phyloP scores from a whole-genome alignment of 2,888 invertebrate genomes.

The Lamproptera curius region DNA sequence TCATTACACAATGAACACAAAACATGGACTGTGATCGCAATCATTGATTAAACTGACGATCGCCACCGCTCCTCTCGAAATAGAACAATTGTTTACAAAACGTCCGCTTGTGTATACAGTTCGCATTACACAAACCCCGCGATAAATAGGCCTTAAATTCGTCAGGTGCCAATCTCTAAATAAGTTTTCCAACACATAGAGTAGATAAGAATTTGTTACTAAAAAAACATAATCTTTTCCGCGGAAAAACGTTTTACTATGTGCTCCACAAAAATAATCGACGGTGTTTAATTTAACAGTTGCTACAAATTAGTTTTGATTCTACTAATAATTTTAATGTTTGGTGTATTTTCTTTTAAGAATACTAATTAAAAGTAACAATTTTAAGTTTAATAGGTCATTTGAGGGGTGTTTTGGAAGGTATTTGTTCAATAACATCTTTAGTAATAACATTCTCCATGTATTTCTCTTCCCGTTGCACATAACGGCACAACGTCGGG shows the following conservation, averaged over 20 bases:
- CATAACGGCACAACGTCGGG: not conserved
- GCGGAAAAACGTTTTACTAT: conserved; percentile 3
- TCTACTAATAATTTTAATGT: no score
- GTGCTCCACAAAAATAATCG: not conserved
- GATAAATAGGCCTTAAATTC: conserved; percentile 48
- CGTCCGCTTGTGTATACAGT: conserved; percentile 37
- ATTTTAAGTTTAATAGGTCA: no score
- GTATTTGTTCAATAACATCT: not conserved
- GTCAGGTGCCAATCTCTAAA: conserved; percentile 52
- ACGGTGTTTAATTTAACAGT: no score
- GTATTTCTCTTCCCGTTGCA: conserved; percentile 10
- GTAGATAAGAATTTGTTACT: no score
- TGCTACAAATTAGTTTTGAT: no score
- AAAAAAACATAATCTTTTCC: no score
- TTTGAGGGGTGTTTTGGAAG: no score
- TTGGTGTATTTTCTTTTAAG: no score
- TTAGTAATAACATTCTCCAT: conserved; percentile 7
- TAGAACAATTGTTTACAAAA: conserved; percentile 55
- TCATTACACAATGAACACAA: no score
- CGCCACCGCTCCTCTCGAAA: conserved; percentile 39
- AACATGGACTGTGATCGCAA: conserved; percentile 29
- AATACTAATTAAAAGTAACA: no score
- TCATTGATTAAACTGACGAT: conserved; percentile 54
- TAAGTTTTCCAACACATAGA: conserved; percentile 28
- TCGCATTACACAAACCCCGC: conserved; percentile 36